Evolutionary conservation across 2,113 vertebrate genomes (phyloP).

Genomic region (Pholis gunnellus): DNA sequence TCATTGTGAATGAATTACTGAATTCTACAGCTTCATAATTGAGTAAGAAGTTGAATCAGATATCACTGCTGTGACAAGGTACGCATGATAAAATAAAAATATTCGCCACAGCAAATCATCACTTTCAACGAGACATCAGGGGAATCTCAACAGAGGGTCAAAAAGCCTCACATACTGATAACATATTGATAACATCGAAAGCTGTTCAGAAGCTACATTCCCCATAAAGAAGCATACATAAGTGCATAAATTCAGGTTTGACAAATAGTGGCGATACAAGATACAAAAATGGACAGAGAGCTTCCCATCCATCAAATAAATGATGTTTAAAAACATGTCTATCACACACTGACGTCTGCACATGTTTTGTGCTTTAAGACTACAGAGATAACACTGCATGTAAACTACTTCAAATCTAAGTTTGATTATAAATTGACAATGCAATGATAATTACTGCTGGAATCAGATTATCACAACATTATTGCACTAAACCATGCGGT

Average conservation of each 20-base stretch:
- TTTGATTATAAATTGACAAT: not conserved
- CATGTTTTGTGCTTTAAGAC: slow-evolving; percentile 16
- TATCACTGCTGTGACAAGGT: not conserved
- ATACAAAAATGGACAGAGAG: slow-evolving; percentile 48
- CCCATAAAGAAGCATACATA: slow-evolving; percentile 73
- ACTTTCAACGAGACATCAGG: slow-evolving; percentile 38
- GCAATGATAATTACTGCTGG: slow-evolving; percentile 17
- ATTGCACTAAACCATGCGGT: slow-evolving; percentile 46
- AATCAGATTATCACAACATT: slow-evolving; percentile 33
- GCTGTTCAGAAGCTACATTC: slow-evolving; percentile 77
- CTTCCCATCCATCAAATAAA: slow-evolving; percentile 40
- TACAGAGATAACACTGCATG: slow-evolving; percentile 27
- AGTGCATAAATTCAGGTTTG: slow-evolving; percentile 69
- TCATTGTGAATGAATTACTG: not conserved
- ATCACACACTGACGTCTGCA: slow-evolving; percentile 8
- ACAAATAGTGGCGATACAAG: slow-evolving; percentile 60
- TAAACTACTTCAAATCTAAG: not conserved
- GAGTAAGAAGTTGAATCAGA: not conserved
- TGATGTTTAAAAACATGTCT: slow-evolving; percentile 24
- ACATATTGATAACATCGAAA: slow-evolving; percentile 63
- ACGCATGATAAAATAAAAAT: slow-evolving; percentile 41
- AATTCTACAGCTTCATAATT: not conserved
- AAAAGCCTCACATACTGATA: slow-evolving; percentile 54
- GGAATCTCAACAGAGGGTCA: slow-evolving; percentile 42
- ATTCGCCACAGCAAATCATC: slow-evolving; percentile 53